Conservation (phyloP, 1,140 invertebrate genomes). For the Drosophila littoralis region DNA sequence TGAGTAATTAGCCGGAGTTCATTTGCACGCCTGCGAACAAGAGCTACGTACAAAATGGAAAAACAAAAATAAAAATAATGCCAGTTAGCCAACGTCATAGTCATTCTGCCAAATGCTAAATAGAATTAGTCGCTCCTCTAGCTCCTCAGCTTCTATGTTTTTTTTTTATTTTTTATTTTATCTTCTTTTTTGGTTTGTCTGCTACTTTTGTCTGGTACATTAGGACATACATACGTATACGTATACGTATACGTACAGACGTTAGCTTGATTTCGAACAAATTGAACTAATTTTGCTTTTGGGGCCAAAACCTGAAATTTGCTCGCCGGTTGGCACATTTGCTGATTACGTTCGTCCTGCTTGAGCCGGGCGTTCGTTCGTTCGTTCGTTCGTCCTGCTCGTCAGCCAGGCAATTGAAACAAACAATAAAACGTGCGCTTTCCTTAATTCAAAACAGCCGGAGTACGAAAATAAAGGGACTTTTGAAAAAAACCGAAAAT, state of each 20-base stretch:
- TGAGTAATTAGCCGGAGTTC: slow-evolving; percentile 81
- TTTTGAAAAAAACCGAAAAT: slow-evolving; percentile 40
- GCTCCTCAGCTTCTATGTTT: slow-evolving; percentile 41
- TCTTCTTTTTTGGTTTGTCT: slow-evolving; percentile 19
- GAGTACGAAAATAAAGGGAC: slow-evolving; percentile 53
- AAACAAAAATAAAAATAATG: slow-evolving; percentile 28
- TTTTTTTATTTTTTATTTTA: slow-evolving; percentile 3
- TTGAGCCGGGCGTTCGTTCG: slow-evolving; percentile 1
- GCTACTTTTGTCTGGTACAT: slow-evolving; percentile 33
- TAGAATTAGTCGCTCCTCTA: slow-evolving; percentile 66
- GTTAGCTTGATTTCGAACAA: slow-evolving; percentile 79
- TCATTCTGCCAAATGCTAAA: slow-evolving; percentile 70
- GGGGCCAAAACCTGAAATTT: slow-evolving; percentile 43
- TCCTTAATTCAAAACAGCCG: slow-evolving; percentile 75
- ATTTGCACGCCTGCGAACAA: slow-evolving; percentile 56
- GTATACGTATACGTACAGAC: slow-evolving; percentile 31
- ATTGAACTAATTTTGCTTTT: slow-evolving; percentile 79
- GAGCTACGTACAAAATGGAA: slow-evolving; percentile 6
- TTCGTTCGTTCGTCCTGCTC: slow-evolving; percentile 40
- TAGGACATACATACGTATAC: slow-evolving; percentile 1
- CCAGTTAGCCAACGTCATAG: slow-evolving; percentile 37
- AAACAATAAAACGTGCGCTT: slow-evolving; percentile 82
- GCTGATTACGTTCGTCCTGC: slow-evolving; percentile 75
- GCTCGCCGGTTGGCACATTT: slow-evolving; percentile 67
- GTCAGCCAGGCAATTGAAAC: slow-evolving; percentile 78